Percentiles rank a stretch among this genome's conserved stretches.
Evolutionary conservation across 2,113 vertebrate genomes (phyloP).

Genomic region (Rhea pennata): DNA sequence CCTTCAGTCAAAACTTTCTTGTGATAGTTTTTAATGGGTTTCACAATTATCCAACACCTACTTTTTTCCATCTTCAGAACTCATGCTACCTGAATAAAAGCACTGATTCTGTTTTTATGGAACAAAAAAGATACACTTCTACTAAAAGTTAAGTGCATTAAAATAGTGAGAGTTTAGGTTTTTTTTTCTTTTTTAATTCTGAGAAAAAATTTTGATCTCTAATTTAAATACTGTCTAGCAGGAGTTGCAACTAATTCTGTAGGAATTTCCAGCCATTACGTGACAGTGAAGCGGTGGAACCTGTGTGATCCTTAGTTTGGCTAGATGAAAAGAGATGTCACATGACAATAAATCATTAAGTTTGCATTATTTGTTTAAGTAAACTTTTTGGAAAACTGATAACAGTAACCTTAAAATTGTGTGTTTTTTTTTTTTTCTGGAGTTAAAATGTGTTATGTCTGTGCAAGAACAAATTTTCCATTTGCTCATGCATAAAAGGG

Average conservation of each 20-base stretch:
- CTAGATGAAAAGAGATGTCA: neutral
- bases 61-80: neutral
- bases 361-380: neutral
- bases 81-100: neutral
- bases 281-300: neutral
- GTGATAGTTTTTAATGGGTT: neutral
- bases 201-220: neutral
- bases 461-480: neutral
- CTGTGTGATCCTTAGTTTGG: neutral
- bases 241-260: neutral
- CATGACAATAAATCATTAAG: neutral
- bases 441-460: neutral
- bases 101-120: neutral
- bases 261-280: neutral
- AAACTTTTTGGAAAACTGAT: neutral
- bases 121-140: neutral
- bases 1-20: neutral
- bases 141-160: neutral
- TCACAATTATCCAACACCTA: neutral
- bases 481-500: neutral
- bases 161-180: neutral
- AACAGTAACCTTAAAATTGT: neutral
- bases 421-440: neutral
- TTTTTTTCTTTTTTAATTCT: neutral
- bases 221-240: neutral